These are phyloP conservation scores for Cheirogaleus major DNA, from an alignment of 2,797 vertebrate species.

Conservation along the genomic window DNA sequence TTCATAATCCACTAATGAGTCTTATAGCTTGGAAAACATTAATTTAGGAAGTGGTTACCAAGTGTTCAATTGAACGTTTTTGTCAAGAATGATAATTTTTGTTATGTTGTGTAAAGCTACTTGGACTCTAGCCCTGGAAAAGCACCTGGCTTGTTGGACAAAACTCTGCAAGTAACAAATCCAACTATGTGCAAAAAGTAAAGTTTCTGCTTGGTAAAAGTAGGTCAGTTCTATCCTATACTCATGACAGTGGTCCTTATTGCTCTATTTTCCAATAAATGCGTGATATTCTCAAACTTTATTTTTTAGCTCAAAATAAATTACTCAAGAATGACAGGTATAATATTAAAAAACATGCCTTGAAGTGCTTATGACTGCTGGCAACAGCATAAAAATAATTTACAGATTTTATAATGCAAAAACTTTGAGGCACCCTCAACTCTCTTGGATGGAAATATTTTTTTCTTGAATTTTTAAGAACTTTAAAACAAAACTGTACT, in stretches of 20 bases:
- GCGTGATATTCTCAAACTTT: background rate
- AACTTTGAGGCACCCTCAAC: background rate
- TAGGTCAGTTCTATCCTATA: background rate
- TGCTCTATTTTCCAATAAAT: conserved; percentile 8
- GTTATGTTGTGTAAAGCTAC: background rate
- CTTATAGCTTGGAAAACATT: background rate
- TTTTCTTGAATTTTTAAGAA: background rate
- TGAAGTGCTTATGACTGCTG: background rate
- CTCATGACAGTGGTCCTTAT: background rate
- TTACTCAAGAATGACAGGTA: background rate
- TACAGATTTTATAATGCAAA: background rate
- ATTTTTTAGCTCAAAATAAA: background rate
- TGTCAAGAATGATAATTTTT: background rate
- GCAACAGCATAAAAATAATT: background rate
- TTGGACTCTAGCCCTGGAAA: background rate
- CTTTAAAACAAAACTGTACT: background rate
- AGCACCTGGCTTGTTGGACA: background rate
- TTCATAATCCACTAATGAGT: background rate
- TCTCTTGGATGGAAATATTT: background rate
- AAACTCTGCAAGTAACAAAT: background rate
- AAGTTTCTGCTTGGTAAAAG: background rate
- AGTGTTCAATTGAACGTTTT: background rate
- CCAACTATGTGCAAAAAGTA: background rate
- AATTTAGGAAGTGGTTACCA: background rate
- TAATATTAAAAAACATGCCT: background rate